A percentile compares a stretch with the other conserved stretches of the same genome.
phyloP scores from a whole-genome alignment of 2,888 invertebrate genomes.

The Rhogogaster chlorosoma region DNA sequence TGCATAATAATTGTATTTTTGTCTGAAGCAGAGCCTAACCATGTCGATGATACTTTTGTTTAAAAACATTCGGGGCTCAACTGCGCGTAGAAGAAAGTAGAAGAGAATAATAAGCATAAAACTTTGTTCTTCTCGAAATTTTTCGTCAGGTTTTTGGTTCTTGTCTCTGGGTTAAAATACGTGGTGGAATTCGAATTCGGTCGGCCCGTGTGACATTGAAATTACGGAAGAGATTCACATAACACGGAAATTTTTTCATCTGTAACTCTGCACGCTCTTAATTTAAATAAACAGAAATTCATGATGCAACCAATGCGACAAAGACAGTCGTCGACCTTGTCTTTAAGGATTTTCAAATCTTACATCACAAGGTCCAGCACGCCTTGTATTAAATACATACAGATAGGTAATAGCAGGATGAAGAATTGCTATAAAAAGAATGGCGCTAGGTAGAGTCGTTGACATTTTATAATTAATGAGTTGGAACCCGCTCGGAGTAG shows the following conservation, averaged over 20 bases:
- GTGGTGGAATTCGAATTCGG: not conserved
- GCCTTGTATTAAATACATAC: not conserved
- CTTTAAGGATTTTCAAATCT: not conserved
- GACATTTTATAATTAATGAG: slow-evolving; percentile 44
- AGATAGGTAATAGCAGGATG: not conserved
- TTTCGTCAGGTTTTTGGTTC: not conserved
- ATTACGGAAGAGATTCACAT: slow-evolving; percentile 33
- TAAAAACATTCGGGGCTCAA: not conserved
- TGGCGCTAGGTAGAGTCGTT: slow-evolving; percentile 22
- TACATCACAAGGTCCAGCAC: not conserved
- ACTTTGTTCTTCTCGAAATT: not conserved
- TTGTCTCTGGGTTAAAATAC: not conserved
- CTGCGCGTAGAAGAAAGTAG: slow-evolving; percentile 20
- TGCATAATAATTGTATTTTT: not conserved
- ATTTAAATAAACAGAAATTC: not conserved
- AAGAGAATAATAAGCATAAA: not conserved
- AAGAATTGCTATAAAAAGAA: slow-evolving; percentile 3
- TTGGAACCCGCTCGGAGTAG: slow-evolving; percentile 3
- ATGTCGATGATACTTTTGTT: slow-evolving; percentile 1
- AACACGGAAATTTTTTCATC: not conserved
- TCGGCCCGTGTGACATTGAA: not conserved
- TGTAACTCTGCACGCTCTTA: not conserved
- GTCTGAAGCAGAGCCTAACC: not conserved
- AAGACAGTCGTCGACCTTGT: slow-evolving; percentile 20
- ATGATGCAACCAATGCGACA: not conserved